phyloP scores from a whole-genome alignment of 2,113 vertebrate genomes.

The Physeter macrocephalus region DNA sequence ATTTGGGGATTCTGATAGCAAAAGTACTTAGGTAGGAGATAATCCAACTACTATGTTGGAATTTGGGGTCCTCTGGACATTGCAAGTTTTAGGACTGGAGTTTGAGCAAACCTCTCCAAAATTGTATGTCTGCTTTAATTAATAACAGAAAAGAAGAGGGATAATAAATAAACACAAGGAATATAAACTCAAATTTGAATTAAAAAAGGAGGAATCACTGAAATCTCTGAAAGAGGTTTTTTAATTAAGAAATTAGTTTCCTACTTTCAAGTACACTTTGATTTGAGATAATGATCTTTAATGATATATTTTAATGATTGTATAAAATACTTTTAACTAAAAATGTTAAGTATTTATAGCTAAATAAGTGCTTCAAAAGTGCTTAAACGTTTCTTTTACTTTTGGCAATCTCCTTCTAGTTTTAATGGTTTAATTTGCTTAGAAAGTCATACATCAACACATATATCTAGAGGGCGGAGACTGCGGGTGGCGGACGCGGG shows the following conservation, averaged over 20 bases:
- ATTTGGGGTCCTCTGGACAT: not conserved
- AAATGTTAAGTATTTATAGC: not conserved
- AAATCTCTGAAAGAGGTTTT: not conserved
- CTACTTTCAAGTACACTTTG: not conserved
- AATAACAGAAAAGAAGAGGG: not conserved
- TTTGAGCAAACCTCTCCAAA: not conserved
- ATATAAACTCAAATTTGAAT: not conserved
- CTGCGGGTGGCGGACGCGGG: too few species aligned
- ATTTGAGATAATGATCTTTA: conserved; percentile 4
- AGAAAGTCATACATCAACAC: not conserved
- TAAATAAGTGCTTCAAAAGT: not conserved
- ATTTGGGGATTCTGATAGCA: not conserved
- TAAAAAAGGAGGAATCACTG: not conserved
- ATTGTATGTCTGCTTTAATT: not conserved
- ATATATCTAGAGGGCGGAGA: too few species aligned
- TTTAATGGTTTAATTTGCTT: not conserved
- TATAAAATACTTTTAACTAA: not conserved
- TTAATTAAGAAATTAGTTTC: not conserved
- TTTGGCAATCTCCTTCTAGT: not conserved
- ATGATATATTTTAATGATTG: not conserved
- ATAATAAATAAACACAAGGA: not conserved
- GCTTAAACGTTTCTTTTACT: not conserved
- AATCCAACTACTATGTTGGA: not conserved
- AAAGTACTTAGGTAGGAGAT: not conserved
- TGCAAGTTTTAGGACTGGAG: not conserved